Evolutionary conservation across 2,797 vertebrate species (phyloP).

Genomic region (Oryzias dopingdopingensis): DNA sequence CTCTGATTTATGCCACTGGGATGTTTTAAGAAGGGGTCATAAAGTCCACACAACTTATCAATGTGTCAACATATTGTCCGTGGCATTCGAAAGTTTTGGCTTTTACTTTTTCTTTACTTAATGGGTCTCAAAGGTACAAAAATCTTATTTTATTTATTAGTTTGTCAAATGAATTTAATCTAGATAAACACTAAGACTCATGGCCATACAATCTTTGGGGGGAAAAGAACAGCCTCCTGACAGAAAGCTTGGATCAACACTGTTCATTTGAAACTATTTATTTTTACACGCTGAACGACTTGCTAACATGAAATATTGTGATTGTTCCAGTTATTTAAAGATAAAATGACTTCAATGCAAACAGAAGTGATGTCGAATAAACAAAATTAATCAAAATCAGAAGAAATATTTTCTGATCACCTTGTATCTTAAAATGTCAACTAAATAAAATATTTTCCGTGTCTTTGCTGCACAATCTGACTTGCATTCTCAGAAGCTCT

Average conservation of each 20-base stretch:
- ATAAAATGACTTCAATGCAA: no score
- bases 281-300: not conserved
- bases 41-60: not conserved
- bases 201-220: not conserved
- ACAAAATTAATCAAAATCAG: no score
- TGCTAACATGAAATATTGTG: no score
- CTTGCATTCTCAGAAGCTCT: constrained; percentile 16
- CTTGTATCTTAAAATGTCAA: no score
- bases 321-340: no score
- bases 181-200: no score
- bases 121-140: not conserved
- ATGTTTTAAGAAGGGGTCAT: not conserved
- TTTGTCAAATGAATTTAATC: not conserved
- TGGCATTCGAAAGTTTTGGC: not conserved
- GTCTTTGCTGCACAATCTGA: constrained; percentile 4
- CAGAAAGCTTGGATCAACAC: not conserved
- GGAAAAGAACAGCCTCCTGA: not conserved
- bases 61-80: not conserved
- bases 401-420: no score
- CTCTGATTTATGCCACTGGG: not conserved
- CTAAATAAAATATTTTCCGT: no score
- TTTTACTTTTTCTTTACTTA: not conserved
- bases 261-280: not conserved
- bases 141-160: not conserved
- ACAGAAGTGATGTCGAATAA: no score